phyloP scores from a whole-genome alignment of 2,797 vertebrate genomes.

The Myotis pilosus region DNA sequence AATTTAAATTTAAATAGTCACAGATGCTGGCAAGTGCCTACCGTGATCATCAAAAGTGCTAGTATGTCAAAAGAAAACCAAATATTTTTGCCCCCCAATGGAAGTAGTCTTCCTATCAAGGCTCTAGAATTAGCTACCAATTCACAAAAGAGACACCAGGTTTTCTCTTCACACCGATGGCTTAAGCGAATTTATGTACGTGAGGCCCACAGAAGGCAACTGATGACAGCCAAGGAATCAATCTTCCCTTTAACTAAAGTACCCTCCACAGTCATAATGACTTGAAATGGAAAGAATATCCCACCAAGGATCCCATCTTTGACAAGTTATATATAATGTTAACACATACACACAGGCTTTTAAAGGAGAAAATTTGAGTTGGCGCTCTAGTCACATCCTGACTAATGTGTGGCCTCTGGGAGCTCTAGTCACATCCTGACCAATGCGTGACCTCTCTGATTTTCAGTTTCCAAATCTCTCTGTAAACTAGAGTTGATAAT shows the following conservation, averaged over 20 bases:
- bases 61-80: background rate
- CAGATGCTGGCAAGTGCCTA: background rate
- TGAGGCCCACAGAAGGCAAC: background rate
- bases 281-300: slow-evolving; percentile 30
- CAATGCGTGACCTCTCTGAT: background rate
- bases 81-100: background rate
- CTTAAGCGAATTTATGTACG: background rate
- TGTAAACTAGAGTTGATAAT: slow-evolving; percentile 15
- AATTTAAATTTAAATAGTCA: background rate
- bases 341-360: background rate
- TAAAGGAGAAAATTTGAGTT: background rate
- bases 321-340: background rate
- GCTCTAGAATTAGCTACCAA: background rate
- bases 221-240: background rate
- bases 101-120: background rate
- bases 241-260: background rate
- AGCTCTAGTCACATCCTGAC: background rate
- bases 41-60: background rate
- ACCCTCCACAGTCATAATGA: background rate
- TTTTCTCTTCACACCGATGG: background rate
- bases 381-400: background rate
- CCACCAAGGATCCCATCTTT: background rate
- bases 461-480: background rate
- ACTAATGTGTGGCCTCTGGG: background rate
- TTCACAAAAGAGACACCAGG: slow-evolving; percentile 1